Evolutionary conservation across 2,113 vertebrate genomes (phyloP).

Genomic region (Peromyscus leucopus): DNA sequence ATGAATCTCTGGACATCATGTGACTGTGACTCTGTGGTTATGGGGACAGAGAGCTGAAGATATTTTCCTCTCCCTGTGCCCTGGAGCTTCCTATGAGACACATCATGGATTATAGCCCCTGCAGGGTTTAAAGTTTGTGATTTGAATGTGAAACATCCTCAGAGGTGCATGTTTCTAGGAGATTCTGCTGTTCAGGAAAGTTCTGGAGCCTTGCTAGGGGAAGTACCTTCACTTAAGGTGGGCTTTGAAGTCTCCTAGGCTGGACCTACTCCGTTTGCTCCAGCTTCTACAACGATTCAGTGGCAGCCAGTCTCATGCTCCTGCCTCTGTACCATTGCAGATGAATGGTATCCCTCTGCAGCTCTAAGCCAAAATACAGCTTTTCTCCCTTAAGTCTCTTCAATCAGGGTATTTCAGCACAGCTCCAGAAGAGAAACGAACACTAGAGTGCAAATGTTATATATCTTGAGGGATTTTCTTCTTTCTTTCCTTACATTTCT

Average conservation of each 20-base stretch:
- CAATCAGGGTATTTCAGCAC: neutral
- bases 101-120: neutral
- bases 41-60: neutral
- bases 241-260: neutral
- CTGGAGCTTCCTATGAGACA: neutral
- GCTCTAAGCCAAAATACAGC: neutral
- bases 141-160: neutral
- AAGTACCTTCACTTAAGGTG: neutral
- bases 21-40: neutral
- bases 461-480: neutral
- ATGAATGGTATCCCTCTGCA: neutral
- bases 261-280: neutral
- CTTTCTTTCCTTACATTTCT: slow-evolving; percentile 28
- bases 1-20: neutral
- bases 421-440: neutral
- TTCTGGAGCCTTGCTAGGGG: neutral
- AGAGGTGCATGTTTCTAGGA: neutral
- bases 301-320: neutral
- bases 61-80: neutral
- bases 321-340: neutral
- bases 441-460: neutral
- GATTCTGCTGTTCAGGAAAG: neutral
- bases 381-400: neutral
- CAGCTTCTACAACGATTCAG: neutral
- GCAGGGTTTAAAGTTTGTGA: neutral